phyloP scores from a whole-genome alignment of 2,888 invertebrate genomes.

The Quadriops clusia region DNA sequence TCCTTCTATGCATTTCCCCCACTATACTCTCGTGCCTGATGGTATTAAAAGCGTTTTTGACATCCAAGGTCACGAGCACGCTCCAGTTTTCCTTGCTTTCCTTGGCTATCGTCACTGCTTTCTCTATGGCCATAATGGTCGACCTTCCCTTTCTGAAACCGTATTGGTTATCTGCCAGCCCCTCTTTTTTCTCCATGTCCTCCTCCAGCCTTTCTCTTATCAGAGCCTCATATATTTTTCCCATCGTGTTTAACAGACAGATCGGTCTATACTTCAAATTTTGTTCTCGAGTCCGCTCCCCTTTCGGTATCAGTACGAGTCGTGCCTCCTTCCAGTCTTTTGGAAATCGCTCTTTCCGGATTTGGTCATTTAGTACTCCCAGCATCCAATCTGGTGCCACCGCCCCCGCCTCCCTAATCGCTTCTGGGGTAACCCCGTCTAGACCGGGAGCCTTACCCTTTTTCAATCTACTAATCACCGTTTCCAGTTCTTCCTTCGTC shows the following conservation, averaged over 20 bases:
- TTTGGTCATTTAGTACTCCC: slow-evolving; percentile 9
- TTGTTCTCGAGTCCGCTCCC: slow-evolving; percentile 4
- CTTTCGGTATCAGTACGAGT: slow-evolving; percentile 13
- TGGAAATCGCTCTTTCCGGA: slow-evolving; percentile 12
- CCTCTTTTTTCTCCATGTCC: slow-evolving; percentile 8
- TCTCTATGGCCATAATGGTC: slow-evolving; percentile 10
- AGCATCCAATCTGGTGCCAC: slow-evolving; percentile 9
- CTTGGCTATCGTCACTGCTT: too few species aligned
- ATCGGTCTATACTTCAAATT: slow-evolving; percentile 3
- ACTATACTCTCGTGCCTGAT: too few species aligned
- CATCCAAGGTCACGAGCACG: too few species aligned
- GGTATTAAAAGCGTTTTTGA: too few species aligned
- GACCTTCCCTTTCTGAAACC: slow-evolving; percentile 14
- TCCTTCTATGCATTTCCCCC: too few species aligned
- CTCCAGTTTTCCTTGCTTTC: too few species aligned
- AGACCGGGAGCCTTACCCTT: slow-evolving; percentile 17
- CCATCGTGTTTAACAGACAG: slow-evolving; percentile 5
- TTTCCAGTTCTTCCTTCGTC: too few species aligned
- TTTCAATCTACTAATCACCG: too few species aligned
- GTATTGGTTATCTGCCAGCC: slow-evolving; percentile 9
- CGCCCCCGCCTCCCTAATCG: slow-evolving; percentile 10
- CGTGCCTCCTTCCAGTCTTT: slow-evolving; percentile 15
- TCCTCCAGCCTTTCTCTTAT: slow-evolving; percentile 3
- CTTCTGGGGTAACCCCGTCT: slow-evolving; percentile 18
- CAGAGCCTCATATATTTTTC: slow-evolving; percentile 7